Base-by-base conservation (phyloP, 2,113 vertebrate species). In the Sylvilagus bachmani region DNA sequence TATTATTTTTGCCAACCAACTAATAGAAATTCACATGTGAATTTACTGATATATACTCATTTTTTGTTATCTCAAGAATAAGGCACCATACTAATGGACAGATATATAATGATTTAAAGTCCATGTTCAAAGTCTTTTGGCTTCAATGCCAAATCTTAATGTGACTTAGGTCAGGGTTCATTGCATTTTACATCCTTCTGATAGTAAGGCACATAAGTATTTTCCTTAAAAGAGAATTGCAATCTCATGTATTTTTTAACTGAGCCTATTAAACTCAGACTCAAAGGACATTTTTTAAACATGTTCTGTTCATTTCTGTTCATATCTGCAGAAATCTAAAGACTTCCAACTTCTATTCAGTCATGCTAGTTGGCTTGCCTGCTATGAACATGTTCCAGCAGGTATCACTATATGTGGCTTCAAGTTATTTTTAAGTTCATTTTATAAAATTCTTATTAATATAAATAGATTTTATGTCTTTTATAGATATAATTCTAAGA, bases 171-270 rank as follows among this genome's bases (percentile, higher is more conserved):
- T 74, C 70, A 67, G n/a, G 21, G 4, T 53, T 74, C 31, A 90
- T 83, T 74, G 17, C 29, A 90, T 83, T 4, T 55, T 75, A n/a
- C 49, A 33, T 62, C 4, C n/a, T 86, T 87, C 64, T 90, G 19
- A 71, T 89, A 74, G 3, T 78, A 44, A 31, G 33, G 33, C 17
- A 29, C 25, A 51, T 44, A 44, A 62, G n/a, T 89, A 79, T 8
- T 91, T 96, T 88, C 82, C 67, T 51, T 69, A 90, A 88, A 91
- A 86, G 36, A 67, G 16, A 69, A 73, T 29, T 64, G 4, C 6
- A 67, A 19, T 16, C 17, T 83, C 51, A 36, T 36, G 14, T 80
- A 78, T 53, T 11, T 33, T 86, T 85, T 55, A 79, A 44, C 29
- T 67, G 4, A 83, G 44, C 85, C 25, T 70, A 58, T 71, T 44